Base-by-base conservation (phyloP, 2,888 invertebrate species). In the Dugesia japonica region DNA sequence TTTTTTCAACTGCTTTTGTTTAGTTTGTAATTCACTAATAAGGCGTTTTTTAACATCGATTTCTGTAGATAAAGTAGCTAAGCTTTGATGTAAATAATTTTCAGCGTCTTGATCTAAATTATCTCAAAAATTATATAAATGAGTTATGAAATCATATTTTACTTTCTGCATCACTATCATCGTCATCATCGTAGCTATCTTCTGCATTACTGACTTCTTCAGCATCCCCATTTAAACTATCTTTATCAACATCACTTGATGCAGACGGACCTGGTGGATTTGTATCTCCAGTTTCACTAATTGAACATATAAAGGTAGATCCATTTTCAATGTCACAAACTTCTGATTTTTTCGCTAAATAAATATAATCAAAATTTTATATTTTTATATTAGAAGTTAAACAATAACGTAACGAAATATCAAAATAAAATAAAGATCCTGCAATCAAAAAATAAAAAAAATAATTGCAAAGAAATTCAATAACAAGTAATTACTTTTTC, bases 21-120 rank as follows among this genome's bases (percentile, higher is more conserved):
- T 92, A 77, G 89, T 86, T 84, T 97, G 95, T 79, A 97, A 85
- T 82, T 95, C 93, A 81, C 93, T 92, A 79, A 98, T 94, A 71
- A 97, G 87, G 77, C 92, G 90, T 80, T 94, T 91, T 83, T 97
- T 97, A 76, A 94, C 90, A 82, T 91, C 91, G 80, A 97, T 95
- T 84, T 95, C 93, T 72, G 91, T 91, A 77, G 92, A 93, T 20
- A 97, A 86, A 13, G 91, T 90, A 17, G 92, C 91, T 78, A 97
- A 86, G 83, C 94, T 92, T 31, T 90, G 90, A 80, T 91, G 88
- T 74, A 85, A 81, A 56, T 56, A 56, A 56, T 56, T 56, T 23
- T 56, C 56, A 77, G 73, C 74, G 17, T 75, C 72, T 38, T 72
- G 28, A 28, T 72, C 72, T 31, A n/a, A 27, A 23, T 4, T 31